Base-by-base conservation (phyloP, 2,113 vertebrate genomes). In the Crypturellus undulatus region DNA sequence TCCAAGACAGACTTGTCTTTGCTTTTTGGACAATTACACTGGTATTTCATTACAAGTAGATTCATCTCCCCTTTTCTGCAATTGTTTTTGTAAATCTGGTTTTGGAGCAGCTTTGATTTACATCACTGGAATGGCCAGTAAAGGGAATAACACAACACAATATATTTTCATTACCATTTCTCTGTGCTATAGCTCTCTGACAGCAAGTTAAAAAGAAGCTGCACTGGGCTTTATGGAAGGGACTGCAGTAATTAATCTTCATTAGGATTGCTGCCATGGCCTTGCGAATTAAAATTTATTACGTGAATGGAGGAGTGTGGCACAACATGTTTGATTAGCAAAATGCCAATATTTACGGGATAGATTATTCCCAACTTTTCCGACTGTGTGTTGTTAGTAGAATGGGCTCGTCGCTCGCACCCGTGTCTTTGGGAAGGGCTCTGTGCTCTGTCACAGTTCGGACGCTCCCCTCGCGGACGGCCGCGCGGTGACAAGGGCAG, bases 231-330 rank as follows among this genome's bases (percentile, higher is more conserved):
- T 97, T 90, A 63, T 95, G 80, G 82, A 96, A 96, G 94, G 79
- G 89, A 86, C 95, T 97, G 94, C 94, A 97, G 97, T 98, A 96
- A 97, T 98, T 97, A 98, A 97, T 98, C 97, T 98, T 97, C 95
- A 97, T 98, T 97, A 97, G 80, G 88, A 96, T 89, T 89, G 51
- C 96, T 97, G 94, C 94, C 88, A 77, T 89, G 67, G 91, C 92
- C 95, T 97, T 96, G 73, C 91, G 95, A 97, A 97, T 97, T 96
- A 97, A 97, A 98, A 97, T 97, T 94, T 97, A 96, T 97, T 96
- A 83, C 60, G 60, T 90, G 87, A 51, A 85, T 92, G 67, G 96
- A 89, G 87, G 92, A 96, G 97, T 96, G 79, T 94, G 83, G 72
- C 93, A 96, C 73, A 97, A 87, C 73, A 77, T 96, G 95, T 89